Evolutionary conservation across 1,140 invertebrate genomes (phyloP).

Genomic region (Eupristina koningsbergeri): DNA sequence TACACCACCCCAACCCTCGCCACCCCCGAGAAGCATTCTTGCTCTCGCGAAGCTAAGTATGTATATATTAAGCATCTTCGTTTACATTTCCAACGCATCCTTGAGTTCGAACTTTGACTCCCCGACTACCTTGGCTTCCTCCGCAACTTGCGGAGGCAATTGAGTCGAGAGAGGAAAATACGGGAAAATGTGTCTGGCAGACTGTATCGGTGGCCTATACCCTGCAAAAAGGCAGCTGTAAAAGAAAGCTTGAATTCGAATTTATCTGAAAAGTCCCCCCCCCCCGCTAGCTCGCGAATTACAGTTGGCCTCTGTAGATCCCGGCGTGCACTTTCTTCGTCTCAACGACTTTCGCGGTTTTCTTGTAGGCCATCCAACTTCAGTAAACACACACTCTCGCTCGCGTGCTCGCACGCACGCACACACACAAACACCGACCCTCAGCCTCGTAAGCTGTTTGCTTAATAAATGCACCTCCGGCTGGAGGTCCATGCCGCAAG

Average conservation of each 20-base stretch:
- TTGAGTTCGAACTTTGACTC: not conserved
- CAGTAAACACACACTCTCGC: not conserved
- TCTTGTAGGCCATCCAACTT: too few species aligned
- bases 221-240: not conserved
- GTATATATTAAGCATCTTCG: not conserved
- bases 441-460: not conserved
- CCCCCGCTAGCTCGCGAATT: not conserved
- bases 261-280: too few species aligned
- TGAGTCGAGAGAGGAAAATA: not conserved
- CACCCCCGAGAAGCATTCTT: not conserved
- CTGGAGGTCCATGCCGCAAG: too few species aligned
- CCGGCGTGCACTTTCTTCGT: not conserved
- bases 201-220: too few species aligned
- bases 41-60: not conserved
- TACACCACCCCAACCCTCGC: not conserved
- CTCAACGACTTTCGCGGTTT: not conserved
- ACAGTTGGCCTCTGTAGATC: not conserved
- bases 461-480: not conserved
- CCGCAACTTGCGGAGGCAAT: not conserved
- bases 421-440: too few species aligned
- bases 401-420: too few species aligned
- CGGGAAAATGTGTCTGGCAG: not conserved
- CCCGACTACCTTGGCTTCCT: too few species aligned
- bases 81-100: not conserved
- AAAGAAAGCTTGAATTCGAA: constrained; percentile 2